Evolutionary conservation across 2,888 invertebrate genomes (phyloP).

Genomic region (Keiferia lycopersicella): DNA sequence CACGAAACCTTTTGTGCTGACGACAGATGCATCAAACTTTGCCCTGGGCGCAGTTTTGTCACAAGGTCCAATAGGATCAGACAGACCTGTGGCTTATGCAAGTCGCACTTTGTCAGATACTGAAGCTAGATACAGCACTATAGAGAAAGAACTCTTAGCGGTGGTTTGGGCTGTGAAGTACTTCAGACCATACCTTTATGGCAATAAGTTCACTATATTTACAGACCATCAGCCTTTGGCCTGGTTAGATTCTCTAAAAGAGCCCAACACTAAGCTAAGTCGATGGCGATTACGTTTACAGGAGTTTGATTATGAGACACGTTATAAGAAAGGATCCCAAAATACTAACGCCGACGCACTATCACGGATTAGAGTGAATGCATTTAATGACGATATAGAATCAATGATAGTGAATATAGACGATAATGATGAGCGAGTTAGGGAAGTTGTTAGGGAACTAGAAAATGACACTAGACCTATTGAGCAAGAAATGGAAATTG

Average conservation of each 20-base stretch:
- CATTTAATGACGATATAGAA: background rate
- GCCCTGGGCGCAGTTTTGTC: constrained; percentile 38
- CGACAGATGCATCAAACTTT: constrained; percentile 42
- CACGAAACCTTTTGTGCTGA: constrained; percentile 34
- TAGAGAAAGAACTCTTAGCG: constrained; percentile 19
- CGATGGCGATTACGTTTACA: background rate
- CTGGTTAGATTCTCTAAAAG: constrained; percentile 31
- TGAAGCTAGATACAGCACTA: constrained; percentile 19
- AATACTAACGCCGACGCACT: constrained; percentile 26
- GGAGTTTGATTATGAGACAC: background rate
- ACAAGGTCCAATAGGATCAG: constrained; percentile 34
- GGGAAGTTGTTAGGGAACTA: constrained; percentile 2
- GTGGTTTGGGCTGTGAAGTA: constrained; percentile 14
- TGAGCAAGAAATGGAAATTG: background rate
- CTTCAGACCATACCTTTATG: constrained; percentile 32
- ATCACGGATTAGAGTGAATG: constrained; percentile 20
- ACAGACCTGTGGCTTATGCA: constrained; percentile 32
- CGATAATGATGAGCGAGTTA: background rate
- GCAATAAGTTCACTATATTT: constrained; percentile 33
- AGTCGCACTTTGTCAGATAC: constrained; percentile 5
- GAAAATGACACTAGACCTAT: background rate
- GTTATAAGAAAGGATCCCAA: constrained; percentile 22
- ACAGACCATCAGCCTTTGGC: constrained; percentile 33
- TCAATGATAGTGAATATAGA: constrained; percentile 14
- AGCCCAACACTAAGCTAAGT: constrained; percentile 28